Evolutionary conservation across 1,140 invertebrate genomes (phyloP).

Genomic region (Thaumatotibia leucotreta): DNA sequence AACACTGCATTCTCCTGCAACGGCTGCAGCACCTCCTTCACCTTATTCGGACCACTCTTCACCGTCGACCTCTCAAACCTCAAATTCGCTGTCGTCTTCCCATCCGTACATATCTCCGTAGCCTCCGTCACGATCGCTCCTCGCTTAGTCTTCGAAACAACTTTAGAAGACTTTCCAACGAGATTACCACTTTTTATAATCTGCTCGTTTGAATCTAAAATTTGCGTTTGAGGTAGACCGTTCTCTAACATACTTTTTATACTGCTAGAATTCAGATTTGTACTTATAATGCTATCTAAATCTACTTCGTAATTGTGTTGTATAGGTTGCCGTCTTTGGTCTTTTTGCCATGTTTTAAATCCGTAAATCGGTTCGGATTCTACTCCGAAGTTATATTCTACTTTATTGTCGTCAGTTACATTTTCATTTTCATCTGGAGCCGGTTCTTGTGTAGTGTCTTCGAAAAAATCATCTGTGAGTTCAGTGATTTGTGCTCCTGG

Average conservation of each 20-base stretch:
- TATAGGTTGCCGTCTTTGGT: conserved; percentile 71
- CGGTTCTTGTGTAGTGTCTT: conserved; percentile 49
- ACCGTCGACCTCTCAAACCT: conserved; percentile 64
- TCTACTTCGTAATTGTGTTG: conserved; percentile 54
- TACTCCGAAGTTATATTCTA: conserved; percentile 47
- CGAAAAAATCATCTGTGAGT: conserved; percentile 72
- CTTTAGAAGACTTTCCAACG: conserved; percentile 54
- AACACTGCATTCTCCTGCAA: conserved; percentile 50
- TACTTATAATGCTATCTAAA: conserved; percentile 51
- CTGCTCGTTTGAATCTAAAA: conserved; percentile 59
- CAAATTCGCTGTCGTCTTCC: conserved; percentile 54
- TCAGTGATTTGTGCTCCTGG: conserved; percentile 70
- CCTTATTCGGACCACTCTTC: conserved; percentile 56
- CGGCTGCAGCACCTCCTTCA: conserved; percentile 51
- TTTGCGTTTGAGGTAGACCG: conserved; percentile 49
- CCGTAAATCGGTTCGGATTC: conserved; percentile 65
- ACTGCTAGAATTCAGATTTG: conserved; percentile 49
- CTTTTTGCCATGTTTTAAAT: conserved; percentile 60
- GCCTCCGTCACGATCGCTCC: conserved; percentile 65
- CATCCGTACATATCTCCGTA: conserved; percentile 62
- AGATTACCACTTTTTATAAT: conserved; percentile 51
- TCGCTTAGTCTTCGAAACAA: conserved; percentile 58
- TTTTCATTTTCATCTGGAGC: conserved; percentile 46
- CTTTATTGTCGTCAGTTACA: conserved; percentile 12
- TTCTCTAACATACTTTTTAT: conserved; percentile 58